These are phyloP conservation scores for Proterorhinus semilunaris DNA, from an alignment of 2,113 vertebrate genomes.

Conservation along the genomic window DNA sequence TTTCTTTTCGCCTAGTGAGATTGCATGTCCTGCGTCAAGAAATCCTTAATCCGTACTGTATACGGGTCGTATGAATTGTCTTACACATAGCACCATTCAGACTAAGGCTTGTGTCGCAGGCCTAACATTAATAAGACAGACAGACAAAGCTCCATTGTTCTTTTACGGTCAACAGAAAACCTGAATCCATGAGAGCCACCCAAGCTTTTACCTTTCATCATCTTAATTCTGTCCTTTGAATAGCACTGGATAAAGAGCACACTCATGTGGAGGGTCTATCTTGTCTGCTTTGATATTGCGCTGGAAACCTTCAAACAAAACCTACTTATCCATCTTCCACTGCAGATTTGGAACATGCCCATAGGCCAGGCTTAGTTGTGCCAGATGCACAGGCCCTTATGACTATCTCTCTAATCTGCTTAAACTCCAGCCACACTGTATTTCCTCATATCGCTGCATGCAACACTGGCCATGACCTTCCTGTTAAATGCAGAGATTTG, in stretches of 20 bases:
- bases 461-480: not conserved
- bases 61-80: not conserved
- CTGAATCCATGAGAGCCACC: constrained; percentile 23
- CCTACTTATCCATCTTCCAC: constrained; percentile 41
- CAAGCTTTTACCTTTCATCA: constrained; percentile 35
- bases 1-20: not conserved
- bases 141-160: not conserved
- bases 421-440: constrained; percentile 44
- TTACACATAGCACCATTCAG: not conserved
- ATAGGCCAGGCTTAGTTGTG: constrained; percentile 48
- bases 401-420: constrained; percentile 59
- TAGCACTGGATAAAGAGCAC: constrained; percentile 35
- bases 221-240: constrained; percentile 27
- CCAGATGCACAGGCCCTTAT: constrained; percentile 50
- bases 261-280: constrained; percentile 40
- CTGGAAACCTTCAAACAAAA: constrained; percentile 49
- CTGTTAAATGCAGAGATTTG: constrained; percentile 15
- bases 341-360: constrained; percentile 46
- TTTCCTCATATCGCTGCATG: constrained; percentile 3
- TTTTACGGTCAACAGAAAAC: not conserved
- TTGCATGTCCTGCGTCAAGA: not conserved
- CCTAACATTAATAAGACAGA: not conserved
- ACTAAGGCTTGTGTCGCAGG: not conserved
- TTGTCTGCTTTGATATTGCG: constrained; percentile 44
- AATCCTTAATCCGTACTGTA: constrained; percentile 10